These are phyloP conservation scores for Istiophorus platypterus DNA, from an alignment of 2,113 vertebrate species.

Conservation along the genomic window DNA sequence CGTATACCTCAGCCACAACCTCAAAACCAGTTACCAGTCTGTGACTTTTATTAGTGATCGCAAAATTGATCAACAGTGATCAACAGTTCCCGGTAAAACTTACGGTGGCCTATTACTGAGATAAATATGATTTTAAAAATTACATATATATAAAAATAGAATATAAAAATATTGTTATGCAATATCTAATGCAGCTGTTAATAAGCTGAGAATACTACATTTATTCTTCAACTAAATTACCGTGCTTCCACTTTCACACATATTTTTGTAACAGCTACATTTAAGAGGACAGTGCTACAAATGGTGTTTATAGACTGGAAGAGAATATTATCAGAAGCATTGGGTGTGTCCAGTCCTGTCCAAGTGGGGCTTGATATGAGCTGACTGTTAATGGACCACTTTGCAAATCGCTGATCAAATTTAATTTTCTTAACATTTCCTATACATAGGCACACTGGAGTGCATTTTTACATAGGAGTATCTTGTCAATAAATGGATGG, in stretches of 20 bases:
- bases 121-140: too few species aligned
- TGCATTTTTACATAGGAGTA: not conserved
- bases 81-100: not conserved
- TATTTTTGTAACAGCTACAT: not conserved
- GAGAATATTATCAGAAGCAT: not conserved
- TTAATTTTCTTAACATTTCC: not conserved
- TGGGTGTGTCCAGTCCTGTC: not conserved
- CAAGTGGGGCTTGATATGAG: not conserved
- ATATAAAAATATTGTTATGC: not conserved
- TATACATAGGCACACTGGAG: not conserved
- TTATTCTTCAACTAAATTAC: not conserved
- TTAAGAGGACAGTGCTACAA: not conserved
- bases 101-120: not conserved
- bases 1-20: too few species aligned
- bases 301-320: not conserved
- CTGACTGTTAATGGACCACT: not conserved
- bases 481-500: not conserved
- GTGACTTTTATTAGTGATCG: slow-evolving; percentile 4
- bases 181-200: not conserved
- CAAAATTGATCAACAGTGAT: not conserved
- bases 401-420: not conserved
- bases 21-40: not conserved
- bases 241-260: too few species aligned
- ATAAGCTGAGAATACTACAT: not conserved
- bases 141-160: too few species aligned